Evolutionary conservation across 2,888 invertebrate genomes (phyloP).

Genomic region (Trichacis sp.): DNA sequence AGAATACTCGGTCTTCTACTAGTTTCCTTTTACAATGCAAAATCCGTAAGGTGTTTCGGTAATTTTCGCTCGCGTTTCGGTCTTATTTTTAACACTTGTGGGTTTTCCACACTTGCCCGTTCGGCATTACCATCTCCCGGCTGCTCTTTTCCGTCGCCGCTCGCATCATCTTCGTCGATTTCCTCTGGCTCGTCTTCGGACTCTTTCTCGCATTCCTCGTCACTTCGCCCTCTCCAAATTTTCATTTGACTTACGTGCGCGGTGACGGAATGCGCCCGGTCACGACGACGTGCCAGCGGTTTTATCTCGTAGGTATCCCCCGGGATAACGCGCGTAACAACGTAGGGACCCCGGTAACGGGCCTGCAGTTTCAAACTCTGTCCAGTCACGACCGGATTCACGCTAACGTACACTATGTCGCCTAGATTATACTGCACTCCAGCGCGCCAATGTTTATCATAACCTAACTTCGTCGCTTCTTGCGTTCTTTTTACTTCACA

Average conservation of each 20-base stretch:
- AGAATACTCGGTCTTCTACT: too few species aligned
- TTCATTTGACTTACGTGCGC: conserved; percentile 19
- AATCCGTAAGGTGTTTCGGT: too few species aligned
- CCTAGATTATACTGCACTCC: conserved; percentile 8
- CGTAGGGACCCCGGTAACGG: conserved; percentile 20
- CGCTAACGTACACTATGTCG: conserved; percentile 14
- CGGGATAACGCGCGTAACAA: not conserved
- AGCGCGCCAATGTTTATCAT: conserved; percentile 10
- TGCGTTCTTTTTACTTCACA: conserved; percentile 1
- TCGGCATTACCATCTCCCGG: too few species aligned
- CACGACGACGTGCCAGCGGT: not conserved
- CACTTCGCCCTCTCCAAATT: conserved; percentile 13
- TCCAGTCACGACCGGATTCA: conserved; percentile 18
- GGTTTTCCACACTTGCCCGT: too few species aligned
- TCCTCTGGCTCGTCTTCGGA: too few species aligned
- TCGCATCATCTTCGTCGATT: too few species aligned
- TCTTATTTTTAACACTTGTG: too few species aligned
- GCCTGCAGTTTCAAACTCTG: conserved; percentile 24
- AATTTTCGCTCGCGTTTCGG: too few species aligned
- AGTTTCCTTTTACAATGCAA: too few species aligned
- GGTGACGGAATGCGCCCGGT: not conserved
- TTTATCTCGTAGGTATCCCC: conserved; percentile 19
- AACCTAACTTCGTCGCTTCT: conserved; percentile 22
- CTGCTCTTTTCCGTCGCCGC: too few species aligned
- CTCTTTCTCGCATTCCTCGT: too few species aligned